phyloP scores from a whole-genome alignment of 2,888 invertebrate species.

The Prosapia bicincta region DNA sequence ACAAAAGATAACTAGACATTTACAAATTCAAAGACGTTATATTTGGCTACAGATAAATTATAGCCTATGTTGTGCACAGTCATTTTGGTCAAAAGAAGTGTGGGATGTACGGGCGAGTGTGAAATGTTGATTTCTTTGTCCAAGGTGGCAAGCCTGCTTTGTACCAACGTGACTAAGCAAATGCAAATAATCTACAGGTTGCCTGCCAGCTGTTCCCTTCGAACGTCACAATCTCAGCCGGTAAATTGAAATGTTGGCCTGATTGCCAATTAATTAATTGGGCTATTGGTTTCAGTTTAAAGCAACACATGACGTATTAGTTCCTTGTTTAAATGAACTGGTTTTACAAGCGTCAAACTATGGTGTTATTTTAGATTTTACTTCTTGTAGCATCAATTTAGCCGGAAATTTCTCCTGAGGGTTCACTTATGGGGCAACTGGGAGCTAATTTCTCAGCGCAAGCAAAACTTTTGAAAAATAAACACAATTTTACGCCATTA shows the following conservation, averaged over 20 bases:
- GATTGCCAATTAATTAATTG: neutral
- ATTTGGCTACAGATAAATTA: neutral
- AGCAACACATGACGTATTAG: too few relatives aligned
- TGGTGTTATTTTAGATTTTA: too few relatives aligned
- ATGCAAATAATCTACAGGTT: neutral
- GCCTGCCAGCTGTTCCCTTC: neutral
- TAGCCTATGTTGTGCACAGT: neutral
- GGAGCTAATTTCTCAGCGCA: too few relatives aligned
- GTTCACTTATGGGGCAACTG: too few relatives aligned
- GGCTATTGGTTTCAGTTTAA: too few relatives aligned
- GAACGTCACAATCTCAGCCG: neutral
- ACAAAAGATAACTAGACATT: neutral
- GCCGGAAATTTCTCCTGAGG: too few relatives aligned
- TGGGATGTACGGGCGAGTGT: neutral
- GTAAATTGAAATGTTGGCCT: too few relatives aligned
- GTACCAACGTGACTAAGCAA: neutral
- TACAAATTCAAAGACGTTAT: neutral
- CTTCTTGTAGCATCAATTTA: too few relatives aligned
- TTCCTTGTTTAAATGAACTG: too few relatives aligned
- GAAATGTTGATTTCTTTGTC: constrained; percentile 1
- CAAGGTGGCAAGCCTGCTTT: neutral
- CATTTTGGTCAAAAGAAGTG: constrained; percentile 2
- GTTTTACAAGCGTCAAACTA: too few relatives aligned
- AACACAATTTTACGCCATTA: too few relatives aligned
- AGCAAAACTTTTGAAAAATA: too few relatives aligned